Evolutionary conservation across 2,888 invertebrate genomes (phyloP).

Genomic region (Chloromyia formosa): DNA sequence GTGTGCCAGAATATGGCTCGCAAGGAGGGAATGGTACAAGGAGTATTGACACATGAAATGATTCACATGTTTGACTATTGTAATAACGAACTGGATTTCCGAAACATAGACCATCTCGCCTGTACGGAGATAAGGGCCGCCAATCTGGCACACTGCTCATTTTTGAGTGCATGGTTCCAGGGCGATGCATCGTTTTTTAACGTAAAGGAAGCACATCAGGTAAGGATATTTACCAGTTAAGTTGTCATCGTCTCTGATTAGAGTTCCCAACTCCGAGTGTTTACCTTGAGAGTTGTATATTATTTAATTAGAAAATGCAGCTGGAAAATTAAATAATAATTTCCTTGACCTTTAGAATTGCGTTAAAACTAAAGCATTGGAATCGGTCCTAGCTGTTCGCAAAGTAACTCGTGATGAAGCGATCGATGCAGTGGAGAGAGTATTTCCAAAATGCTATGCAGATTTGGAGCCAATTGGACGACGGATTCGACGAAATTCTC

Average conservation of each 20-base stretch:
- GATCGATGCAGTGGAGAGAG: conserved; percentile 79
- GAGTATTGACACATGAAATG: conserved; percentile 89
- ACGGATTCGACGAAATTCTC: conserved; percentile 76
- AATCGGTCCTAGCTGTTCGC: conserved; percentile 84
- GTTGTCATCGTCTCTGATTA: too few relatives aligned
- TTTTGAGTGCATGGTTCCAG: conserved; percentile 79
- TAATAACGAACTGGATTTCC: conserved; percentile 85
- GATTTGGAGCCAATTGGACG: conserved; percentile 93
- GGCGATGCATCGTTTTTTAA: conserved; percentile 79
- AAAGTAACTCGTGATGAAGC: conserved; percentile 78
- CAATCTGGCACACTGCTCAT: conserved; percentile 92
- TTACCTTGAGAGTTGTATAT: background rate
- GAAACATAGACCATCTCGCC: conserved; percentile 89
- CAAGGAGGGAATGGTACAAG: conserved; percentile 73
- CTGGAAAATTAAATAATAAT: too few relatives aligned
- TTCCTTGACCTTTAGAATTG: conserved; percentile 77
- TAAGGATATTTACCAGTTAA: conserved; percentile 60
- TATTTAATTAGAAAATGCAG: background rate
- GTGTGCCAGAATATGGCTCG: conserved; percentile 88
- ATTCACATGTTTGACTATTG: conserved; percentile 98
- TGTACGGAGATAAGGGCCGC: conserved; percentile 96
- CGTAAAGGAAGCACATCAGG: conserved; percentile 81
- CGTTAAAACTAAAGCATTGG: conserved; percentile 86
- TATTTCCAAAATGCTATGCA: conserved; percentile 89
- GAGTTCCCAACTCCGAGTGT: too few relatives aligned